phyloP scores from a whole-genome alignment of 2,888 invertebrate species.

The Stenodera caucasica region DNA sequence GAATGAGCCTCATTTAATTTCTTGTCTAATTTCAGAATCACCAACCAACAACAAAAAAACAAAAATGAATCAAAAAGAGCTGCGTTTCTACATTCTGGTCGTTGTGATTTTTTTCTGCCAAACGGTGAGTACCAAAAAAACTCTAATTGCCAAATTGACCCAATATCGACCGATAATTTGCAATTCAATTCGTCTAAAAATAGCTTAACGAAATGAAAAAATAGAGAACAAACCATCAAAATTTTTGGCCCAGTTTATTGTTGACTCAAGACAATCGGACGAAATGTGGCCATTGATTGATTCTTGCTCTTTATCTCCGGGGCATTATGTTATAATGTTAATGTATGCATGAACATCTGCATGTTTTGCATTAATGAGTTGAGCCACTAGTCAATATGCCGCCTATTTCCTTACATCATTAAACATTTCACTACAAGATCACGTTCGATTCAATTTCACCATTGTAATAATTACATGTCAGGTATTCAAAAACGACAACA shows the following conservation, averaged over 20 bases:
- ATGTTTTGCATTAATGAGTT: slow-evolving; percentile 5
- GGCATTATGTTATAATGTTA: not conserved
- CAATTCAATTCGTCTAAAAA: not conserved
- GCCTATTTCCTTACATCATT: slow-evolving; percentile 4
- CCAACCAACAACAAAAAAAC: too few species aligned
- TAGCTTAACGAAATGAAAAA: not conserved
- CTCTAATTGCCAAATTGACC: not conserved
- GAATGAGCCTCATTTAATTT: not conserved
- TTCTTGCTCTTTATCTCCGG: not conserved
- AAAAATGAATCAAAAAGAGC: slow-evolving; percentile 48
- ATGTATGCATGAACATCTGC: slow-evolving; percentile 1
- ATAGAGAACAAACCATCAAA: not conserved
- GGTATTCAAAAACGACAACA: slow-evolving; percentile 3
- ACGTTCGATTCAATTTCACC: slow-evolving; percentile 7
- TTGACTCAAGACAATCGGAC: not conserved
- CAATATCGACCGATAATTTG: not conserved
- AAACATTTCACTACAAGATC: slow-evolving; percentile 7
- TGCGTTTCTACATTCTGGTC: slow-evolving; percentile 57
- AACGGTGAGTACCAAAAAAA: slow-evolving; percentile 55
- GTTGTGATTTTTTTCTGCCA: slow-evolving; percentile 57
- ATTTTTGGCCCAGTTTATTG: slow-evolving; percentile 2
- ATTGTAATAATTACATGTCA: not conserved
- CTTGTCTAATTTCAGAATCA: slow-evolving; percentile 36
- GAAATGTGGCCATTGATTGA: slow-evolving; percentile 8
- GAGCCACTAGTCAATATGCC: not conserved